Percentiles rank a stretch among this genome's conserved stretches.
Conservation (phyloP, 2,888 invertebrate genomes). For the Unio pictorum region DNA sequence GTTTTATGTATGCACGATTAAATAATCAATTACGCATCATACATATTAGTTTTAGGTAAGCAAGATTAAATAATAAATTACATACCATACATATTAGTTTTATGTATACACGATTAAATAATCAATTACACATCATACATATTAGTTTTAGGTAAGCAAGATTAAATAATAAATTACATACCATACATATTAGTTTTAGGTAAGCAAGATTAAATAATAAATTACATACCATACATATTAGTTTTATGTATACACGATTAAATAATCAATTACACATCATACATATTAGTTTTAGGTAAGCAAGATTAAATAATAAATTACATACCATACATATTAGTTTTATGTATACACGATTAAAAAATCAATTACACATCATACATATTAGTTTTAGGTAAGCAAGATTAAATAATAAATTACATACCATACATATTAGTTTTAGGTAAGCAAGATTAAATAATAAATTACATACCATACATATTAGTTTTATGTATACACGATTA, state of each 20-base stretch:
- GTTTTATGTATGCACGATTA: no score
- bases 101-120: conserved; percentile 62
- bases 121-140: not conserved
- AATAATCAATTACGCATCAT: conserved; percentile 60
- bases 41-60: not conserved
- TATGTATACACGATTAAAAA: conserved; percentile 62
- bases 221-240: not conserved
- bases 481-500: no score
- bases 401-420: conserved; percentile 60
- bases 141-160: not conserved
- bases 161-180: conserved; percentile 60
- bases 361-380: not conserved
- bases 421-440: not conserved
- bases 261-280: conserved; percentile 61
- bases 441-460: conserved; percentile 62
- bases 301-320: conserved; percentile 62
- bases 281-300: not conserved
- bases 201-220: conserved; percentile 62
- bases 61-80: conserved; percentile 62
- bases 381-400: not conserved
- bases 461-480: not conserved
- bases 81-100: not conserved
- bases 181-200: not conserved
- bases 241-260: not conserved
- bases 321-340: not conserved